Base-by-base conservation (phyloP, 2,797 vertebrate species). In the Pangasius larnaudii region DNA sequence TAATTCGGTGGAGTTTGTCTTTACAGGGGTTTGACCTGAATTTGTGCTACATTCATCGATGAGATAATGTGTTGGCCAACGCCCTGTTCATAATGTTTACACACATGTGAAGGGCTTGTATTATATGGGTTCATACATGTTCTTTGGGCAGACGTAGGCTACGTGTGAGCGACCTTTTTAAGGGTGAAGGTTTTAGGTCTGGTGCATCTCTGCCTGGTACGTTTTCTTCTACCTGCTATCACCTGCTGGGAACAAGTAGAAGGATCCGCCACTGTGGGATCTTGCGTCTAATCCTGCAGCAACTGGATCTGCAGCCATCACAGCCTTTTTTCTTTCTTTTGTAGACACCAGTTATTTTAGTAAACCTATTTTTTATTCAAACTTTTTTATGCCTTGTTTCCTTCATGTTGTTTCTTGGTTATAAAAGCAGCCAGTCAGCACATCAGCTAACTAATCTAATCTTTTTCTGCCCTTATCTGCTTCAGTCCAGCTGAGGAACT, bases 401-500 rank as follows among this genome's bases (percentile, higher is more conserved):
- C n/a, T n/a, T 77, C 18, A 51, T 77, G 13, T 51, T 8, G 14
- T 58, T 58, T 13, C 53, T 1, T 51, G 27, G 33, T 1, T 10
- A 24, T 81, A 3, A 46, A 33, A 56, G n/a, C 49, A 79, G 42
- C 24, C 2, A 33, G 39, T 80, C 56, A 39, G 58, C 79, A 3
- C 22, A 63, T 59, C 9, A 63, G 36, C 5, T 27, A 84, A 19
- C 5, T 18, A 22, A 59, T 71, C 61, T 71, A 4, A 10, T 49
- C 5, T 10, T 67, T 24, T 11, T 63, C 42, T 81, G 3, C 81
- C 9, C 84, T 16, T 85, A 7, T 80, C 56, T 42, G 61, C 87
- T 11, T 56, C 93, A 99, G 99, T 94, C 99, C 98, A 22, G 96
- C 98, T 30, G 99, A 99, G 92, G 99, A 99, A 91, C 95, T 99